Evolutionary conservation across 2,888 invertebrate species (phyloP).

Genomic region (Drosophila tripunctata): DNA sequence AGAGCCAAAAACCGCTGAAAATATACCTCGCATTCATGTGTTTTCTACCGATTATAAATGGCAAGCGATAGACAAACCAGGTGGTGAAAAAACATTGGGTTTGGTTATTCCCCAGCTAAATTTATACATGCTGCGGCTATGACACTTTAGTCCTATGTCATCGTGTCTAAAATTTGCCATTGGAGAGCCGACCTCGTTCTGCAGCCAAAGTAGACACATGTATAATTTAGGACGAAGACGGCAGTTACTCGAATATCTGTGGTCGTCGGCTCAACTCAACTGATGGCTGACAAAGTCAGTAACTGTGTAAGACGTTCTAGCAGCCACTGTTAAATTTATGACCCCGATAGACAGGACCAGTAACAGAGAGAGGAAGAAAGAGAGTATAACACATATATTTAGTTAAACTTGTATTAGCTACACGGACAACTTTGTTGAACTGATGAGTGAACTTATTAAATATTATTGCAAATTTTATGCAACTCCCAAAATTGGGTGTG

Average conservation of each 20-base stretch:
- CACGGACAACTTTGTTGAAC: slow-evolving; percentile 29
- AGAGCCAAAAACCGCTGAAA: background rate
- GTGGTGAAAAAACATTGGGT: background rate
- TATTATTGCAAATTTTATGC: slow-evolving; percentile 37
- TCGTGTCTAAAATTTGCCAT: slow-evolving; percentile 23
- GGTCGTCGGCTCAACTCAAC: slow-evolving; percentile 2
- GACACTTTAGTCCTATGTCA: slow-evolving; percentile 17
- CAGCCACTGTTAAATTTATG: slow-evolving; percentile 29
- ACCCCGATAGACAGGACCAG: background rate
- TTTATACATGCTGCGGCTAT: slow-evolving; percentile 40
- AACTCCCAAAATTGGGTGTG: background rate
- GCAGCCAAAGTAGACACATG: slow-evolving; percentile 14
- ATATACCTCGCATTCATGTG: slow-evolving; percentile 28
- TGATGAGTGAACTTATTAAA: slow-evolving; percentile 26
- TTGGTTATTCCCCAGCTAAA: slow-evolving; percentile 25
- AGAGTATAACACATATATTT: too few species aligned
- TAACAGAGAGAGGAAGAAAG: background rate
- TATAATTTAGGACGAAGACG: slow-evolving; percentile 8
- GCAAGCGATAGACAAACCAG: slow-evolving; percentile 45
- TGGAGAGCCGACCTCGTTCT: background rate
- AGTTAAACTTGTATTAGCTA: slow-evolving; percentile 5
- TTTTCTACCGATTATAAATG: slow-evolving; percentile 63
- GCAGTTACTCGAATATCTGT: slow-evolving; percentile 1
- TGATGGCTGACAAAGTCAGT: background rate
- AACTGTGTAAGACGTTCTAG: slow-evolving; percentile 2